These are phyloP conservation scores for Saxidomus purpurata DNA, from an alignment of 1,140 invertebrate genomes.

Conservation along the genomic window DNA sequence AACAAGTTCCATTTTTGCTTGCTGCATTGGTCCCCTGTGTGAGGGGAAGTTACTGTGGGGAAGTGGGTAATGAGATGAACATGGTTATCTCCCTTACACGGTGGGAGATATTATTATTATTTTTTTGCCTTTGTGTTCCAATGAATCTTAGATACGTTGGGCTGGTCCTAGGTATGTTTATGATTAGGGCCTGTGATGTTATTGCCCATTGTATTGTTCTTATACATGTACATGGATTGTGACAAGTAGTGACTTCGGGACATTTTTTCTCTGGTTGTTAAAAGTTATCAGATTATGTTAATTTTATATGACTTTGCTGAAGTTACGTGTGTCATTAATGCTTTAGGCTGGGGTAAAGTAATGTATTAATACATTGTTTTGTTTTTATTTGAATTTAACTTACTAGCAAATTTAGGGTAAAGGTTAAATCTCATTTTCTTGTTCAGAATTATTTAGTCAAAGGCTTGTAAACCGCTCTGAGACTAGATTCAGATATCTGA, in stretches of 20 bases:
- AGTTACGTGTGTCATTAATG: too few species aligned
- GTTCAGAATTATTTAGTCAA: too few species aligned
- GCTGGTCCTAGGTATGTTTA: background rate
- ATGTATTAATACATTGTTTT: too few species aligned
- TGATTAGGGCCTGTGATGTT: background rate
- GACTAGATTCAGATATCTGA: too few species aligned
- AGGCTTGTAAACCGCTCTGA: too few species aligned
- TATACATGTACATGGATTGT: background rate
- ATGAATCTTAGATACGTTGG: background rate
- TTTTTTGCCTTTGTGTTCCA: background rate
- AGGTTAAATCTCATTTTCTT: too few species aligned
- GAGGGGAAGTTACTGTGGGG: background rate
- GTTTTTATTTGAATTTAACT: too few species aligned
- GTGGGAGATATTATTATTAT: background rate
- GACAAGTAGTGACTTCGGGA: background rate
- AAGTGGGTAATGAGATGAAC: background rate
- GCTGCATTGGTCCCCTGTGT: background rate
- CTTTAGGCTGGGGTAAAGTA: too few species aligned
- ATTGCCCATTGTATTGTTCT: background rate
- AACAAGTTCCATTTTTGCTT: background rate
- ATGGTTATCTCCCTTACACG: background rate
- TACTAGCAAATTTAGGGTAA: too few species aligned
- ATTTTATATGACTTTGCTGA: too few species aligned
- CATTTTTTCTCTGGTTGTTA: too few species aligned
- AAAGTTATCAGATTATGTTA: too few species aligned